Base-by-base conservation (phyloP, 2,888 invertebrate species). In the Volucella inflata region DNA sequence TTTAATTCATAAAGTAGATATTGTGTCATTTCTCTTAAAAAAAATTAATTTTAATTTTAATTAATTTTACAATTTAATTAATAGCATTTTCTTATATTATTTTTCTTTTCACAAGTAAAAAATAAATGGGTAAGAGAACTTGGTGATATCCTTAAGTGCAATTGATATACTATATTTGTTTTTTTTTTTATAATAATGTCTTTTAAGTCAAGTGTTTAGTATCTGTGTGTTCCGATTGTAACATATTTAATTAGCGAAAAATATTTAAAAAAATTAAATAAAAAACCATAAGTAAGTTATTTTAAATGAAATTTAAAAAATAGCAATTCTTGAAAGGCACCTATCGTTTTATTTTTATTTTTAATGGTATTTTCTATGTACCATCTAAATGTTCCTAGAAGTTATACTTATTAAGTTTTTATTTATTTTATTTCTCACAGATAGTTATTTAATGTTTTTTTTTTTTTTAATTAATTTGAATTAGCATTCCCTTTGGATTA, bases 321-420 rank as follows among this genome's bases (percentile, higher is more conserved):
- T 17, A 53, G 16, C 4, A 55, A 68, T 65, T 21, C 68, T 77
- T 81, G 76, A 85, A 85, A 85, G 85, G 85, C 85, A 85, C 85
- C 85, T 81, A 76, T 85, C 85, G 85, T 81, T 84, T 79, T 83
- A 38, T 77, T 77, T 59, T 55, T 68, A 38, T 67, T 60, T 51
- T 72, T 55, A 64, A 77, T 80, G 60, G 50, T 51, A 50, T 70
- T 55, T 12, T 6, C 65, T 62, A 64, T 55, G 74, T 78, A 79
- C 57, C 46, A 38, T 55, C 64, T 81, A 78, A 64, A 68, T 57
- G 9, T 72, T 74, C 16, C 59, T 59, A 65, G 57, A 75, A 44
- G 46, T 65, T 75, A 57, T 57, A 40, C 44, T 77, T 55, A 60
- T 72, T 75, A 59, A 16, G 10, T 38, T 14, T 67, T 55, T 65